Percentiles rank a stretch among this genome's conserved stretches.
Conservation (phyloP, 1,140 invertebrate genomes). For the Palaemon carinicauda region DNA sequence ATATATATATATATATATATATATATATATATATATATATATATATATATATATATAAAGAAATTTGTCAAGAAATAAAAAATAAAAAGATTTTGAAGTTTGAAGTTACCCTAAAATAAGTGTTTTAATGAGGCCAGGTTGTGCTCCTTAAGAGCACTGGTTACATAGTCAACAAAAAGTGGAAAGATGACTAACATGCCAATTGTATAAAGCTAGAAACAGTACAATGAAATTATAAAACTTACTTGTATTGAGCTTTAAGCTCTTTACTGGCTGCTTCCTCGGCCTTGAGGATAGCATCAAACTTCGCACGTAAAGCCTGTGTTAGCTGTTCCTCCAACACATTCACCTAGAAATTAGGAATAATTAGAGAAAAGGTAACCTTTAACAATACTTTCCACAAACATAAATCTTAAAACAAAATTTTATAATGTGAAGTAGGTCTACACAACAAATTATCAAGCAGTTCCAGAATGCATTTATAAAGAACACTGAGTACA, state of each 20-base stretch:
- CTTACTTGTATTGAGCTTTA: background rate
- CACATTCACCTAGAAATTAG: background rate
- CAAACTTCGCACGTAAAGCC: background rate
- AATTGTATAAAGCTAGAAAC: background rate
- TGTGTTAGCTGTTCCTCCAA: background rate
- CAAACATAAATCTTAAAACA: background rate
- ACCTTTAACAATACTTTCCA: background rate
- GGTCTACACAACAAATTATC: background rate
- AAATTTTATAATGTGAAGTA: background rate
- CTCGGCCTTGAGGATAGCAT: background rate
- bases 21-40: too few relatives aligned
- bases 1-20: too few relatives aligned
- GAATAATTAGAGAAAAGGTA: too few relatives aligned
- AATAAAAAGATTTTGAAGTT: too few relatives aligned
- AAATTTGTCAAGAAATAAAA: too few relatives aligned
- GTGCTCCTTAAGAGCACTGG: too few relatives aligned
- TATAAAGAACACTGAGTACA: too few relatives aligned
- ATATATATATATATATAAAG: too few relatives aligned
- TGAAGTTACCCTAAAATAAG: too few relatives aligned
- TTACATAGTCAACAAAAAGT: background rate
- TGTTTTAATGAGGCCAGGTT: too few relatives aligned
- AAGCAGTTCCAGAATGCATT: too few relatives aligned
- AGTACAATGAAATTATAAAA: background rate
- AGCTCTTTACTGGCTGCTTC: background rate
- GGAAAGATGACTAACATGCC: background rate